These are phyloP conservation scores for Pseudopleuronectes americanus DNA, from an alignment of 2,797 vertebrate species.

Conservation along the genomic window DNA sequence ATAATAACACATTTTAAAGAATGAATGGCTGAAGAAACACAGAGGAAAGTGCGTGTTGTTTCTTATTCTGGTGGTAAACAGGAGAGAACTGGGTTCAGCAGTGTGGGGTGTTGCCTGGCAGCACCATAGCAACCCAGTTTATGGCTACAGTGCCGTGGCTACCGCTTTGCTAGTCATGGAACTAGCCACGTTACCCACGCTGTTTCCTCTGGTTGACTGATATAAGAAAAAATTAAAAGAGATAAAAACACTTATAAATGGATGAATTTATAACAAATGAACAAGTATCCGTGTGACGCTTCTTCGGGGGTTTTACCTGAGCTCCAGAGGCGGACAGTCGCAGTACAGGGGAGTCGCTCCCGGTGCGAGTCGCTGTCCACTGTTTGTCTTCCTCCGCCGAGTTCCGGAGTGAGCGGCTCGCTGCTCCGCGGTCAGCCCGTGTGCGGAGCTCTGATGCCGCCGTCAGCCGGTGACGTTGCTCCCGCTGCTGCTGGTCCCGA, in stretches of 20 bases:
- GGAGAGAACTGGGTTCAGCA: conserved; percentile 27
- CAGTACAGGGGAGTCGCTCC: conserved; percentile 2
- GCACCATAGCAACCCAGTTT: conserved; percentile 79
- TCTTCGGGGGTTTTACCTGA: conserved; percentile 18
- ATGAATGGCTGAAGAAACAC: background rate
- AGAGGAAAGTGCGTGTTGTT: background rate
- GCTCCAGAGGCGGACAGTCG: conserved; percentile 6
- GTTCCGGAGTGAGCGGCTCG: conserved; percentile 59
- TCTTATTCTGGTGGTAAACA: background rate
- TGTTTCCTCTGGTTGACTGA: conserved; percentile 20
- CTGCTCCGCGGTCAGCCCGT: conserved; percentile 48
- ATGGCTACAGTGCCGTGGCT: conserved; percentile 54
- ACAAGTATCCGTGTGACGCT: background rate
- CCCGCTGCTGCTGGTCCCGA: conserved; percentile 44
- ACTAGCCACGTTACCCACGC: conserved; percentile 40
- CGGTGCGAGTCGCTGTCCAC: too few relatives aligned
- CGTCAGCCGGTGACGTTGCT: conserved; percentile 71
- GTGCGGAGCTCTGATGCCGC: conserved; percentile 52
- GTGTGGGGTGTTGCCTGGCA: conserved; percentile 76
- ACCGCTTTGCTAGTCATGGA: conserved; percentile 43
- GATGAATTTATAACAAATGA: background rate
- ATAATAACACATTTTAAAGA: background rate
- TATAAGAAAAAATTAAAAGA: background rate
- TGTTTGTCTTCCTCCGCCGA: conserved; percentile 46
- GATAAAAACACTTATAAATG: conserved; percentile 10